Evolutionary conservation across 1,140 invertebrate genomes (phyloP).

Genomic region (Prorops nasuta): DNA sequence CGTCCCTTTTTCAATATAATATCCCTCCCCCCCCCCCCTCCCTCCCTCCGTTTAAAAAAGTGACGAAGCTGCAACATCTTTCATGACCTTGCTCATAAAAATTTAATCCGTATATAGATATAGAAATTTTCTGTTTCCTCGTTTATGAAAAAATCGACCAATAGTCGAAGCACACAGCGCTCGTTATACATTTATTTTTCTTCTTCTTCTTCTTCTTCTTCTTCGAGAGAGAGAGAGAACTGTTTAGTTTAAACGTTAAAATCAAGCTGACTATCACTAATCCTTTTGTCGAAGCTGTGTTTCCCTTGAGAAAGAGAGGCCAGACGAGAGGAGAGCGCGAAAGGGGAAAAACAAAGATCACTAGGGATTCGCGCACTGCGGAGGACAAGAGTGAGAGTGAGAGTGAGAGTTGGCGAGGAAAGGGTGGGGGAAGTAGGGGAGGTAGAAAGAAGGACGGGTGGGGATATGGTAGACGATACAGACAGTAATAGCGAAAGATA

Average conservation of each 20-base stretch:
- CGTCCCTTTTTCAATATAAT: background rate
- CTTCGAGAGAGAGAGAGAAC: too few species aligned
- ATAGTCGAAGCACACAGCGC: too few species aligned
- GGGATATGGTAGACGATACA: background rate
- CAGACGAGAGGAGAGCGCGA: constrained; percentile 10
- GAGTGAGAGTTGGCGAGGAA: background rate
- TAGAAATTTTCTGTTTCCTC: too few species aligned
- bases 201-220: too few species aligned
- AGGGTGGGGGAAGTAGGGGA: background rate
- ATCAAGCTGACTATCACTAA: too few species aligned
- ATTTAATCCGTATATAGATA: too few species aligned
- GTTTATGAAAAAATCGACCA: too few species aligned
- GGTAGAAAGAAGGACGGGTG: constrained; percentile 1
- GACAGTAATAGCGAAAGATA: constrained; percentile 17
- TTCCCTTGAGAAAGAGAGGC: constrained; percentile 7
- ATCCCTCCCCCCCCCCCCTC: background rate
- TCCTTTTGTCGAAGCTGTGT: constrained; percentile 8
- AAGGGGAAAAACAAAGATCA: constrained; percentile 15
- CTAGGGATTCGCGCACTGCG: too few species aligned
- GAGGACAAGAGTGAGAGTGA: constrained; percentile 12
- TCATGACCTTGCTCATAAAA: too few species aligned
- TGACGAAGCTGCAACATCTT: too few species aligned
- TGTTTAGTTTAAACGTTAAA: too few species aligned
- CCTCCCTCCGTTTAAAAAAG: background rate
- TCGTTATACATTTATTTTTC: too few species aligned